Percentiles rank a stretch among this genome's conserved stretches.
Conservation (phyloP, 2,888 invertebrate species). For the Magallana nippona region DNA sequence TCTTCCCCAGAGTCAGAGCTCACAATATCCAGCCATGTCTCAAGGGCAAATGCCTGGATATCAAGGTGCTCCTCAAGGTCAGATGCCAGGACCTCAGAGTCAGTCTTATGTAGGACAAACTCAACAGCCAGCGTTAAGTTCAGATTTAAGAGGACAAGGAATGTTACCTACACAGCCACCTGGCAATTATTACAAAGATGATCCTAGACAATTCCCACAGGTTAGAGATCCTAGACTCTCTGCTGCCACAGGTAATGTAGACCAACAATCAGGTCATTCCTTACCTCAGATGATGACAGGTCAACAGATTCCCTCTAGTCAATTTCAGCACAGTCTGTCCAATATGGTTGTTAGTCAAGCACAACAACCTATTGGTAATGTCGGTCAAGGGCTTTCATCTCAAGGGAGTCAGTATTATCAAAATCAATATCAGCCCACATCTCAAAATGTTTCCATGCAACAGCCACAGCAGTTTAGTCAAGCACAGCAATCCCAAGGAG, state of each 20-base stretch:
- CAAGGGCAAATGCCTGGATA: conserved; percentile 37
- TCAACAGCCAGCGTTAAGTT: conserved; percentile 10
- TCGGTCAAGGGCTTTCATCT: neutral
- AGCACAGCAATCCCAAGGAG: conserved; percentile 19
- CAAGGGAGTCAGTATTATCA: conserved; percentile 44
- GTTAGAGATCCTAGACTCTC: neutral
- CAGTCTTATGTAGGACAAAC: conserved; percentile 32
- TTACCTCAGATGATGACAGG: neutral
- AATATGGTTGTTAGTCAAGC: neutral
- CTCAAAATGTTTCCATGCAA: conserved; percentile 1
- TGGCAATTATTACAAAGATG: neutral
- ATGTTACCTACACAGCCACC: neutral
- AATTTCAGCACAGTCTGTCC: conserved; percentile 9
- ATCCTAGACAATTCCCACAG: neutral
- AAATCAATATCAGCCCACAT: conserved; percentile 14
- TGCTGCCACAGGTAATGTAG: neutral
- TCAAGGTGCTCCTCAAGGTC: conserved; percentile 31
- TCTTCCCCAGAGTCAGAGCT: conserved; percentile 41
- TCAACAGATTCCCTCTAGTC: neutral
- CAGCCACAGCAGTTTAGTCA: conserved; percentile 36
- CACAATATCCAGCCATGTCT: neutral
- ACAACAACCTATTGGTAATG: neutral
- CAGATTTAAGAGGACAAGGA: neutral
- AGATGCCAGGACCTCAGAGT: conserved; percentile 33
- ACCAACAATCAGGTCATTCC: conserved; percentile 22